phyloP scores from a whole-genome alignment of 1,140 invertebrate genomes.

The Eciton burchellii region DNA sequence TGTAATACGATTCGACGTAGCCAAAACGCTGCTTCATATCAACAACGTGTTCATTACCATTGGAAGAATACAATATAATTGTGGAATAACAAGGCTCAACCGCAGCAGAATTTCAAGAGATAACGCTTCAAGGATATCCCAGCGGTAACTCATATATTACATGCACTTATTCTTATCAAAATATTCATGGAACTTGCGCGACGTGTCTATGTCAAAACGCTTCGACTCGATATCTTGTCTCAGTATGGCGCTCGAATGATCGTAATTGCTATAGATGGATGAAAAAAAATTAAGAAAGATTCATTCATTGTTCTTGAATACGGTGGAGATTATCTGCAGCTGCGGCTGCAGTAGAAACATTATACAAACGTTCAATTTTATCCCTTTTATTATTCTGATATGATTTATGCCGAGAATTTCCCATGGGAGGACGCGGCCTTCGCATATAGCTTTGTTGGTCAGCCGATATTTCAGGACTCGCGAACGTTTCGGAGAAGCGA shows the following conservation, averaged over 20 bases:
- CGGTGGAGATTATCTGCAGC: neutral
- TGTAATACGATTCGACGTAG: too few species aligned
- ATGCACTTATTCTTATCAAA: conserved; percentile 8
- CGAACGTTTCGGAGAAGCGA: conserved; percentile 20
- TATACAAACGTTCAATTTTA: neutral
- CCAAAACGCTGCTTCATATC: too few species aligned
- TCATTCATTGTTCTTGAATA: neutral
- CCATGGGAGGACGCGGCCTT: neutral
- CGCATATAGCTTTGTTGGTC: neutral
- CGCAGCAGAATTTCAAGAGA: neutral
- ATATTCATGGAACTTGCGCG: neutral
- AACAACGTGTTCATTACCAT: too few species aligned
- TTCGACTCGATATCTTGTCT: neutral
- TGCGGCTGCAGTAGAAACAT: neutral
- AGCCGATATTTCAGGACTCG: conserved; percentile 30
- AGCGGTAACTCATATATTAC: neutral
- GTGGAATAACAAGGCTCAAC: conserved; percentile 27
- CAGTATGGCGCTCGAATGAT: too few species aligned
- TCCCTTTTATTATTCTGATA: neutral
- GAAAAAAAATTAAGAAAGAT: neutral
- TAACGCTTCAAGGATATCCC: conserved; percentile 36
- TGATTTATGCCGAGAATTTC: neutral
- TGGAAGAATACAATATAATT: neutral
- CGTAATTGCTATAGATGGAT: neutral
- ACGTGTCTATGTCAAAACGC: neutral